A percentile compares a stretch with the other conserved stretches of the same genome.
Evolutionary conservation across 2,888 invertebrate genomes (phyloP).

Genomic region (Andrena trimmerana): DNA sequence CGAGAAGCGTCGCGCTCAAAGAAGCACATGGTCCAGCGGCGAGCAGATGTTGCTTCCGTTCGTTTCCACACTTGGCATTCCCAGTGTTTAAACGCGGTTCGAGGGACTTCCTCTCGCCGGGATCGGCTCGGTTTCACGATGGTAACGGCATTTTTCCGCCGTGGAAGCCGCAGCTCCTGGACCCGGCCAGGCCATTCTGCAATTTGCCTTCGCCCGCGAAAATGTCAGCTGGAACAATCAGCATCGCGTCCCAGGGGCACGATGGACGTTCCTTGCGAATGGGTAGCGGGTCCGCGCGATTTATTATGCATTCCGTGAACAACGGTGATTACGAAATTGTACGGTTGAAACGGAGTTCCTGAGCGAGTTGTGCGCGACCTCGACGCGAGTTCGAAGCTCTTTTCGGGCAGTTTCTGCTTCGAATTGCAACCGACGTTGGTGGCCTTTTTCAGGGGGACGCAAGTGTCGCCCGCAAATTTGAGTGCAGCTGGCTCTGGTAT

Average conservation of each 20-base stretch:
- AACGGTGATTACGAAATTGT: conserved; percentile 60
- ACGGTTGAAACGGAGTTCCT: conserved; percentile 31
- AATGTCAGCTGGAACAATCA: conserved; percentile 68
- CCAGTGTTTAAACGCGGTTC: conserved; percentile 35
- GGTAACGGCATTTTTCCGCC: background rate
- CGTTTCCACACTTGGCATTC: conserved; percentile 2
- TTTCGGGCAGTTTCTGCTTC: background rate
- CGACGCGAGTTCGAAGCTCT: conserved; percentile 6
- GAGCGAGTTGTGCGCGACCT: conserved; percentile 21
- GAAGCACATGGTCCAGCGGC: conserved; percentile 8
- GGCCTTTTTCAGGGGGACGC: no score
- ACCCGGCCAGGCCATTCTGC: conserved; percentile 48
- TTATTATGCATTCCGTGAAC: conserved; percentile 64
- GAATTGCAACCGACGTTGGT: background rate
- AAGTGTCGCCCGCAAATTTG: no score
- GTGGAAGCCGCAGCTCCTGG: background rate
- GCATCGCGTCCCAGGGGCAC: conserved; percentile 60
- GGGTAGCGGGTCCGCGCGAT: conserved; percentile 49
- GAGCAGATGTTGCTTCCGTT: conserved; percentile 41
- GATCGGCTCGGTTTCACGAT: conserved; percentile 19
- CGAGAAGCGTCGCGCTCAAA: conserved; percentile 19
- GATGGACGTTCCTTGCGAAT: conserved; percentile 60
- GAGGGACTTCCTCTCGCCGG: background rate
- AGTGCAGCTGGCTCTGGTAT: no score
- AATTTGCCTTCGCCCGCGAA: conserved; percentile 62